These are phyloP conservation scores for Chrysina gloriosa DNA, from an alignment of 2,888 invertebrate genomes.

Conservation along the genomic window DNA sequence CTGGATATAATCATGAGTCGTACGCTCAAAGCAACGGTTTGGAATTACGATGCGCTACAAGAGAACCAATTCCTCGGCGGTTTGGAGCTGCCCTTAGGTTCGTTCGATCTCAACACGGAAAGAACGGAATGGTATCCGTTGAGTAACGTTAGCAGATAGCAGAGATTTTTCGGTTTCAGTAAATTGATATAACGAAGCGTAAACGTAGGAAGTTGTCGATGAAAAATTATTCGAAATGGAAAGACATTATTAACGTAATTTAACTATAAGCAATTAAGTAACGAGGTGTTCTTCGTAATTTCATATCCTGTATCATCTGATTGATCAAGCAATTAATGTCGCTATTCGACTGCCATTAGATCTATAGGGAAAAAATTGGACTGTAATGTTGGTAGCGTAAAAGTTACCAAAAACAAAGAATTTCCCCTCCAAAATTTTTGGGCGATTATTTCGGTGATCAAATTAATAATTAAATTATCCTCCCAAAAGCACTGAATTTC, in stretches of 20 bases:
- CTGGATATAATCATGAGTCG: slow-evolving; percentile 81
- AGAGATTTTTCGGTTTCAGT: slow-evolving; percentile 9
- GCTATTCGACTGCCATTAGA: slow-evolving; percentile 22
- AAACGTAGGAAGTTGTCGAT: neutral
- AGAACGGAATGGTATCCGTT: slow-evolving; percentile 89
- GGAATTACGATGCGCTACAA: slow-evolving; percentile 93
- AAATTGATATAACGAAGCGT: neutral
- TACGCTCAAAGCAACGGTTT: slow-evolving; percentile 90
- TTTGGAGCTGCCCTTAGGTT: slow-evolving; percentile 81
- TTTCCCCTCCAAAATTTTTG: no score
- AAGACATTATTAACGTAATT: neutral
- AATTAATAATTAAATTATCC: no score
- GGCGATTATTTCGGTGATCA: no score
- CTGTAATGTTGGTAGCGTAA: slow-evolving; percentile 1
- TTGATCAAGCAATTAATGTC: neutral
- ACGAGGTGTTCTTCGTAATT: no score
- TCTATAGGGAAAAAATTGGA: neutral
- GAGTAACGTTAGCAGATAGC: slow-evolving; percentile 60
- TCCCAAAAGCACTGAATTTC: no score
- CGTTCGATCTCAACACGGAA: slow-evolving; percentile 81
- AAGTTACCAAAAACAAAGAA: no score
- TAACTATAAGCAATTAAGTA: neutral
- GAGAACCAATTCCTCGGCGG: slow-evolving; percentile 96
- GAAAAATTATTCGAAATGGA: neutral
- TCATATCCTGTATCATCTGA: neutral